Evolutionary conservation across 2,888 invertebrate genomes (phyloP).

Genomic region (Sericinus montela): DNA sequence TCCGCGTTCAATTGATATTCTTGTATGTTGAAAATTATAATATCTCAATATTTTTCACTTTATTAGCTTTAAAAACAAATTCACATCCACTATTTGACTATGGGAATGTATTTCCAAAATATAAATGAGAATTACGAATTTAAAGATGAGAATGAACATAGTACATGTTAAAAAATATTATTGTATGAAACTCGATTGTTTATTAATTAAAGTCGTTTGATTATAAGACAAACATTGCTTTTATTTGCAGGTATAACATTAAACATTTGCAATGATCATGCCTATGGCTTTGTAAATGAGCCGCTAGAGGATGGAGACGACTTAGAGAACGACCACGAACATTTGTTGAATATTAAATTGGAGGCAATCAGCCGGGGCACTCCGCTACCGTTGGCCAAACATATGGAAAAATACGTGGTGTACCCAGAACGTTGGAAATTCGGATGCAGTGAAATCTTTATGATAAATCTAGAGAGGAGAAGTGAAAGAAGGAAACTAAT

Average conservation of each 20-base stretch:
- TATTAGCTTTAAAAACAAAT: no score
- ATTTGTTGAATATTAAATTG: conserved; percentile 86
- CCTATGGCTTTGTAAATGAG: conserved; percentile 90
- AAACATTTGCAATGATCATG: conserved; percentile 87
- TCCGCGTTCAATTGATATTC: no score
- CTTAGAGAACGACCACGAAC: conserved; percentile 82
- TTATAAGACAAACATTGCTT: background rate
- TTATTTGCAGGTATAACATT: conserved; percentile 36
- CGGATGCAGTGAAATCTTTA: conserved; percentile 88
- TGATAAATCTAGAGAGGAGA: conserved; percentile 94
- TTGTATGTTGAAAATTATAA: no score
- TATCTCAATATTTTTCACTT: no score
- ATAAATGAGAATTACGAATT: no score
- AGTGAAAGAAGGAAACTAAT: conserved; percentile 89
- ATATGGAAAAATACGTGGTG: conserved; percentile 48
- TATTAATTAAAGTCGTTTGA: no score
- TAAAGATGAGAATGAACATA: no score
- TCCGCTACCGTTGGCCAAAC: conserved; percentile 56
- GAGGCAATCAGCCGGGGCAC: conserved; percentile 83
- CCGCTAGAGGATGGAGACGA: conserved; percentile 87
- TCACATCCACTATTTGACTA: no score
- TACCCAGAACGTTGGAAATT: conserved; percentile 80
- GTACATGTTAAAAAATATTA: no score
- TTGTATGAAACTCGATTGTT: no score
- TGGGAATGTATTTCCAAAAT: no score